Evolutionary conservation across 2,888 invertebrate genomes (phyloP).

Genomic region (Synergus laeviventris): DNA sequence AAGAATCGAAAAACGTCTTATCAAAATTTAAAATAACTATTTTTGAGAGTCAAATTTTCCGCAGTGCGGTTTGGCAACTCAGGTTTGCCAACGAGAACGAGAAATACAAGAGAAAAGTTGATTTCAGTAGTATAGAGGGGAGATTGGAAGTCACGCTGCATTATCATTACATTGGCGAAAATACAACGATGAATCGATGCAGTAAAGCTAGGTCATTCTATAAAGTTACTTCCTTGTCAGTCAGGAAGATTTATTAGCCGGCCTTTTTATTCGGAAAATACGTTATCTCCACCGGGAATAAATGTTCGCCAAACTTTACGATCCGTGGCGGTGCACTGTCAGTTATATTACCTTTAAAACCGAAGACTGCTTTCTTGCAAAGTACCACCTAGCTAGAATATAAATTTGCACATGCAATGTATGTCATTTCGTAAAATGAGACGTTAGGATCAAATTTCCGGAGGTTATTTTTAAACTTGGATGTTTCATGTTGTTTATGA

Average conservation of each 20-base stretch:
- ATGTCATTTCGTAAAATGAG: neutral
- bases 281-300: slow-evolving; percentile 19
- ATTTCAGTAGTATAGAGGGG: slow-evolving; percentile 11
- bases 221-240: slow-evolving; percentile 30
- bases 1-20: slow-evolving; percentile 18
- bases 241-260: slow-evolving; percentile 32
- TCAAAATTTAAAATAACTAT: slow-evolving; percentile 51
- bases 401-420: slow-evolving; percentile 9
- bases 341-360: slow-evolving; percentile 21
- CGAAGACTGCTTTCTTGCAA: neutral
- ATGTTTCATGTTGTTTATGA: neutral
- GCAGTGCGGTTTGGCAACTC: slow-evolving; percentile 32
- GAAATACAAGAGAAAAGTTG: slow-evolving; percentile 6
- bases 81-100: neutral
- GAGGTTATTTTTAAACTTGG: neutral
- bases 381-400: neutral
- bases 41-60: slow-evolving; percentile 53
- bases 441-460: neutral
- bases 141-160: slow-evolving; percentile 32
- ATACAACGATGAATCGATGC: slow-evolving; percentile 14
- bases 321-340: slow-evolving; percentile 2
- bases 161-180: slow-evolving; percentile 7
- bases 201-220: slow-evolving; percentile 12
- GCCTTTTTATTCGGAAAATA: slow-evolving; percentile 19
- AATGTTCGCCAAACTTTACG: slow-evolving; percentile 23